Evolutionary conservation across 2,113 vertebrate genomes (phyloP), one percentile per base, ranked within the genome.

Genomic region (Dolichotis patagonum): DNA sequence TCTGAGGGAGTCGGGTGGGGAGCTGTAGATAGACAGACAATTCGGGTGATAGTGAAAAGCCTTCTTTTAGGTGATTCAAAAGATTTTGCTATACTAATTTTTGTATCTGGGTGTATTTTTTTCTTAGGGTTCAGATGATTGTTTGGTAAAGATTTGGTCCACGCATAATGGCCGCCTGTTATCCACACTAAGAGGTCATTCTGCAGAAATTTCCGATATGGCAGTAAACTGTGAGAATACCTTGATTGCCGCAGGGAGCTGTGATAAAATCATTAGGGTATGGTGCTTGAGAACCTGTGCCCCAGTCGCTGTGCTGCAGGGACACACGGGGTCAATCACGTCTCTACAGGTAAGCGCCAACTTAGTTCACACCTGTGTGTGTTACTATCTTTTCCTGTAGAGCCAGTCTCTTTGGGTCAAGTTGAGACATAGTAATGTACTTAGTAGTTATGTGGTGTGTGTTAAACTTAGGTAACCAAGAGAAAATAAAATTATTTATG

Each of bases 121-220:
- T 92, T 84, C 87, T 22, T 85, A 99, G 99, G 99, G 99, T 95
- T 99, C 99, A 35, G 99, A 99, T 97, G 99, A 99, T 98, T 99
- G 99, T 96, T 99, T 99, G 98, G 99, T 99, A 93, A 99, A 99
- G 98, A 99, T 99, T 88, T 99, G 99, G 99, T 99, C 99, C 83
- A 99, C 99, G 32, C 99, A 99, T 95, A 99, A 99, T 41, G 99
- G 99, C 95, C 99, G 99, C 32, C 98, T 99, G 3, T 98, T 99
- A 94, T 99, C 99, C 56, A 99, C 99, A 0, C 97, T 99, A 95
- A 98, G 99, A 96, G 99, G 99, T 65, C 99, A 99, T 97, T 99
- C 99, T 88, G 99, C 99, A 54, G 99, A 99, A 98, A 99, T 99
- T 96, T 99, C 99, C 3, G 99, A 99, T 98, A 99, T 99, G 98